Evolutionary conservation across 2,888 invertebrate genomes (phyloP).

Genomic region (Stegana nigrithorax): DNA sequence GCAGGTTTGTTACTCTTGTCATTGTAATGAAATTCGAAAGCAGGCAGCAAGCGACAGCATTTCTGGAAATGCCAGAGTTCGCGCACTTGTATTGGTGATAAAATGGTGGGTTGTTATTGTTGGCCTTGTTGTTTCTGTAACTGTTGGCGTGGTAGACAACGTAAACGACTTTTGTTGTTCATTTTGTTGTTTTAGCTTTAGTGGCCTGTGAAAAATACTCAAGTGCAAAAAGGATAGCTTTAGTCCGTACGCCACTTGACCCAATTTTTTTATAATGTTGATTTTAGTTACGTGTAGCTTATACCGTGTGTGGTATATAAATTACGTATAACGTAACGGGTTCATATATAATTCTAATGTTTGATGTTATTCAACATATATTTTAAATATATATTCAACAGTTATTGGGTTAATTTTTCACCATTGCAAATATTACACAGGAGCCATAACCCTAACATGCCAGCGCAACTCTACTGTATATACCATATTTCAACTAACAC

Average conservation of each 20-base stretch:
- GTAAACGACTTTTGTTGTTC: not conserved
- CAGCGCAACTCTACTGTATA: constrained; percentile 19
- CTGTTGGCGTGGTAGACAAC: not conserved
- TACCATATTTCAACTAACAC: not conserved
- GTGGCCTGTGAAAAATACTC: not conserved
- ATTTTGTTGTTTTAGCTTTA: not conserved
- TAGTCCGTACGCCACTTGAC: constrained; percentile 42
- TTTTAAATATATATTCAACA: too few species aligned
- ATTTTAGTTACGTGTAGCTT: constrained; percentile 1
- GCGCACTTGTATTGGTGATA: not conserved
- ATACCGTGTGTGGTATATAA: too few species aligned
- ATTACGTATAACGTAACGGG: too few species aligned
- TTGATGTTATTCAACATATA: too few species aligned
- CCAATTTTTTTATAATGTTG: constrained; percentile 36
- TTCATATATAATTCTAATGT: too few species aligned
- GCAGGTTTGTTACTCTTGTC: not conserved
- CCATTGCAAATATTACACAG: too few species aligned
- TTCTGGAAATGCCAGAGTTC: constrained; percentile 4
- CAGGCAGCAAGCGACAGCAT: too few species aligned
- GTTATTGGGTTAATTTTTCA: too few species aligned
- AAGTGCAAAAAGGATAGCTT: not conserved
- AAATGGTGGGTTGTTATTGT: not conserved
- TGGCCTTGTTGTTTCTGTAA: not conserved
- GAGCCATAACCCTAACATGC: too few species aligned
- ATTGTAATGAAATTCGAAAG: not conserved